These are phyloP conservation scores for Desmodus rotundus DNA, from an alignment of 2,113 vertebrate genomes.

Conservation along the genomic window DNA sequence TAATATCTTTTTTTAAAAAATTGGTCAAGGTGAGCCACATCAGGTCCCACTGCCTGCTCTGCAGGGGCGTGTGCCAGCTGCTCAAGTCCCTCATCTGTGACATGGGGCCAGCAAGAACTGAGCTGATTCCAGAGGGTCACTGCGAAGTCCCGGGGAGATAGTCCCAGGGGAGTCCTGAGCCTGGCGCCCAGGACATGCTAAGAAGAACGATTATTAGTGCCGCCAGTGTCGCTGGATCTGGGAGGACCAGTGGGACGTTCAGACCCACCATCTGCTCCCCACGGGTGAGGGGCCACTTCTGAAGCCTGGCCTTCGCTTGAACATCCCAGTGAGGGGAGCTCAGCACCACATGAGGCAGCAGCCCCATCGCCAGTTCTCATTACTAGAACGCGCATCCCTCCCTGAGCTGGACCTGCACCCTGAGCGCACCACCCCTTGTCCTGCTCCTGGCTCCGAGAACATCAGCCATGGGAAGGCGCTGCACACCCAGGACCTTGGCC, in stretches of 20 bases:
- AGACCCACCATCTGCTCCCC: not conserved
- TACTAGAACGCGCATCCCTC: not conserved
- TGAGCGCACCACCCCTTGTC: not conserved
- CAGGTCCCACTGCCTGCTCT: not conserved
- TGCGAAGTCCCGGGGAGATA: no score
- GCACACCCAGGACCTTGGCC: not conserved
- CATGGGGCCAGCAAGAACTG: not conserved
- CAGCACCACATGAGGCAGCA: accelerated
- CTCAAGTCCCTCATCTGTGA: not conserved
- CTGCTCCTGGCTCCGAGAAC: not conserved
- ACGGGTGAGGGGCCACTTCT: not conserved
- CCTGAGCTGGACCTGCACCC: not conserved
- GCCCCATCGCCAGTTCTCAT: not conserved
- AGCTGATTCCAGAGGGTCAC: not conserved
- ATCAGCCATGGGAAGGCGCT: not conserved
- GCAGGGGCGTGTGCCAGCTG: not conserved
- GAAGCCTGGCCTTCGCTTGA: not conserved
- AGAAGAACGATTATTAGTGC: not conserved
- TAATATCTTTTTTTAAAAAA: no score
- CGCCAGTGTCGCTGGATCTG: not conserved
- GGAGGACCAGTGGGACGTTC: not conserved
- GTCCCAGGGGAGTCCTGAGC: not conserved
- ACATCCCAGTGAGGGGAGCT: not conserved
- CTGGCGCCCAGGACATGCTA: not conserved
- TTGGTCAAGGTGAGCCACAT: not conserved